phyloP scores from a whole-genome alignment of 2,888 invertebrate genomes.

The Lasioglossum pauxillum region DNA sequence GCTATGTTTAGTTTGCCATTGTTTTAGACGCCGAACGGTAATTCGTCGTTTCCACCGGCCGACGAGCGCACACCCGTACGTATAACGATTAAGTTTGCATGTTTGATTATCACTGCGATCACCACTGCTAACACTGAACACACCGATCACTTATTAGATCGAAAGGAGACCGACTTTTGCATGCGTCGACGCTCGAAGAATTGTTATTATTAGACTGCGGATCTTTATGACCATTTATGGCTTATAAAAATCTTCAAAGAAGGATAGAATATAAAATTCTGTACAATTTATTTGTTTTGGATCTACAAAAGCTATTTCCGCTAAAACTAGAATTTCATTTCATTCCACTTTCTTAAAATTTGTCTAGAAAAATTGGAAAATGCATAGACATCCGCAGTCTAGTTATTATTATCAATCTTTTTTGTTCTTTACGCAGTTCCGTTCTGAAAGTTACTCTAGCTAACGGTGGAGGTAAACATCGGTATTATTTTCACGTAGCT shows the following conservation, averaged over 20 bases:
- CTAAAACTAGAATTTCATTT: too few species aligned
- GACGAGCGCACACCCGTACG: constrained; percentile 90
- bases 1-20: constrained; percentile 81
- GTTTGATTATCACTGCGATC: constrained; percentile 41
- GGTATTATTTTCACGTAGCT: constrained; percentile 21
- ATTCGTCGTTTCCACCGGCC: constrained; percentile 84
- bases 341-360: too few species aligned
- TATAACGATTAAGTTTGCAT: constrained; percentile 83
- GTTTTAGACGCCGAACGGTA: constrained; percentile 81
- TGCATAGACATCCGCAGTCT: too few species aligned
- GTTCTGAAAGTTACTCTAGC: neutral
- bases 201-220: neutral
- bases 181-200: neutral
- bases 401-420: neutral
- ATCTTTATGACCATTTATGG: too few species aligned
- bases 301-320: too few species aligned
- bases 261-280: too few species aligned
- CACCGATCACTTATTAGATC: neutral
- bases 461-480: constrained; percentile 68
- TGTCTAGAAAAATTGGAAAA: too few species aligned
- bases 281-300: too few species aligned
- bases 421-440: neutral
- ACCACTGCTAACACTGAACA: constrained; percentile 5
- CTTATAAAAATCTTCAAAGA: too few species aligned
- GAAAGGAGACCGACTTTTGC: neutral